Conservation (phyloP, 2,888 invertebrate genomes). For the Deroplatys truncata region DNA sequence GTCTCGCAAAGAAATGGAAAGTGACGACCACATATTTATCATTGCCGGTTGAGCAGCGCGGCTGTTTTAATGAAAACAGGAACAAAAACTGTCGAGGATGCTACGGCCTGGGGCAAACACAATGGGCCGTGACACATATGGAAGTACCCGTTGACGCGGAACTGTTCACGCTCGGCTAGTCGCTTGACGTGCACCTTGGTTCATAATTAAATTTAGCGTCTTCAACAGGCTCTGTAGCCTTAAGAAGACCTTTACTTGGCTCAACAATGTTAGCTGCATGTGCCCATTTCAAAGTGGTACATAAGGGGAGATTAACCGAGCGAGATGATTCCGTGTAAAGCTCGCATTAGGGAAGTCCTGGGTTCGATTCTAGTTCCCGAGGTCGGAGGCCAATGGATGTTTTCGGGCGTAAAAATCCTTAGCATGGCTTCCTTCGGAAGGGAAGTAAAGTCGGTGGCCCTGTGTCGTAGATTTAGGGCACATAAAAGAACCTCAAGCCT, state of each 20-base stretch:
- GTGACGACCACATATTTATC: background rate
- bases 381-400: too few relatives aligned
- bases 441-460: too few relatives aligned
- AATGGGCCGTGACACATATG: background rate
- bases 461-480: too few relatives aligned
- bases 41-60: background rate
- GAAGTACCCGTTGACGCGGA: background rate
- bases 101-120: background rate
- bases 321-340: too few relatives aligned
- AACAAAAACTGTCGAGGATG: background rate
- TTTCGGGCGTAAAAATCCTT: too few relatives aligned
- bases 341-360: too few relatives aligned
- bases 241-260: background rate
- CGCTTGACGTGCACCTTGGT: background rate
- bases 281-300: too few relatives aligned
- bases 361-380: too few relatives aligned
- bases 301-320: too few relatives aligned
- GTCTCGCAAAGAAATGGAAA: background rate
- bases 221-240: background rate
- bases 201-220: background rate
- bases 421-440: too few relatives aligned
- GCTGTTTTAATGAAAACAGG: background rate
- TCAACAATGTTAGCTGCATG: too few relatives aligned
- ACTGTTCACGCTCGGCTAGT: background rate
- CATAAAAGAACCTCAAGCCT: too few relatives aligned